Base-by-base conservation (phyloP, 2,888 invertebrate species). In the Eupsilia transversa region DNA sequence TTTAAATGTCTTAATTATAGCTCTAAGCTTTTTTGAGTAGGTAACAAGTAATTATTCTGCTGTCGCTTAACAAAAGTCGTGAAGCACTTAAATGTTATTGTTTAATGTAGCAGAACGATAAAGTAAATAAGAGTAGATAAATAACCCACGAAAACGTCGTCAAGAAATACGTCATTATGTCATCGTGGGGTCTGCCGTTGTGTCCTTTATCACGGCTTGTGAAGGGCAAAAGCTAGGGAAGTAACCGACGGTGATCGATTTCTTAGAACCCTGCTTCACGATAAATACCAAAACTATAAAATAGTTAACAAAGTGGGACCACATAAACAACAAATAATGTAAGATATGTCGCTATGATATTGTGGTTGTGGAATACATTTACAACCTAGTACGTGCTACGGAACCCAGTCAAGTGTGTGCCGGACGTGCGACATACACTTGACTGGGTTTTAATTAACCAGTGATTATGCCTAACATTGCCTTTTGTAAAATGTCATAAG, bases 161-260 rank as follows among this genome's bases (percentile, higher is more conserved):
- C n/a, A 63, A 84, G 49, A 70, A 81, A 78, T 84, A 74, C 60
- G 71, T 84, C 74, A 86, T 80, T 74, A 72, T 73, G 69, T 73
- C 63, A 84, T 60, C 68, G 74, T 66, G 64, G 69, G 43, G 56
- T 33, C 57, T 20, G 35, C 35, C 38, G 52, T 43, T 49, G 61
- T 41, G 72, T 60, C 60, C 70, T 72, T 74, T 65, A 65, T 54
- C 17, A 60, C 46, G 43, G 20, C 38, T 63, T 38, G 49, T 61
- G 68, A 57, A 67, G 61, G 77, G 43, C 49, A 23, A 46, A 56
- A 49, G 46, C 56, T 56, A 38, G 77, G 43, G 35, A 82, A 63
- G 43, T 63, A 52, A 67, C 33, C 43, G 43, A 46, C 20, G 64
- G 64, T 46, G 52, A 77, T 77, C 59, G 64, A 81, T 81, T 60